Percentiles rank a stretch among this genome's conserved stretches.
Conservation (phyloP, 2,888 invertebrate species). For the Agrotis exclamationis region DNA sequence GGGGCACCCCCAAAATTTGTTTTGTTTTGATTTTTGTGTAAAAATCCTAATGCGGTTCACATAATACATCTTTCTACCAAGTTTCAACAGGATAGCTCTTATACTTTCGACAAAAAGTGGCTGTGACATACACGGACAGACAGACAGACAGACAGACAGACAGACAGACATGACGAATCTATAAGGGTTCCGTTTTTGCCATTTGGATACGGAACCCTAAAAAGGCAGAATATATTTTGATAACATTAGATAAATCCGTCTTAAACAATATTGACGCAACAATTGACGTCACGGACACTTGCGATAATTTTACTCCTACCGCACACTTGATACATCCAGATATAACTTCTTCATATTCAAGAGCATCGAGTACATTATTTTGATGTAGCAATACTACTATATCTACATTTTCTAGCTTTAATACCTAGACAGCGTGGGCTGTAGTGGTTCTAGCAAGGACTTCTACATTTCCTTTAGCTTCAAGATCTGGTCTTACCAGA, state of each 20-base stretch:
- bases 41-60: too few relatives aligned
- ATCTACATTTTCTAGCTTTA: slow-evolving; percentile 42
- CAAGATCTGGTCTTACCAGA: slow-evolving; percentile 91
- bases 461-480: slow-evolving; percentile 33
- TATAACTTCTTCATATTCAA: slow-evolving; percentile 40
- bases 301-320: slow-evolving; percentile 38
- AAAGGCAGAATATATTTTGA: slow-evolving; percentile 20
- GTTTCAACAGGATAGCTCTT: too few relatives aligned
- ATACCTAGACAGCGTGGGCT: slow-evolving; percentile 2
- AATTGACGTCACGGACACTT: slow-evolving; percentile 51
- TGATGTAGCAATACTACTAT: slow-evolving; percentile 32
- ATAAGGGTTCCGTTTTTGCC: too few relatives aligned
- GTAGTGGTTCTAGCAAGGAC: slow-evolving; percentile 3
- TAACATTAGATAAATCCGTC: slow-evolving; percentile 28
- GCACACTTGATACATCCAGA: slow-evolving; percentile 36
- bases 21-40: too few relatives aligned
- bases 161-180: too few relatives aligned
- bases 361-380: slow-evolving; percentile 20
- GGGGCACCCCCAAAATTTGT: too few relatives aligned
- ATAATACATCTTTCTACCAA: too few relatives aligned
- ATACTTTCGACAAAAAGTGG: too few relatives aligned
- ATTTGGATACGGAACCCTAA: too few relatives aligned
- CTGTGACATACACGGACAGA: too few relatives aligned
- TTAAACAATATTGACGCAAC: slow-evolving; percentile 42
- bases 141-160: too few relatives aligned